Conservation (phyloP, 1,140 invertebrate species). For the Grapholita molesta region DNA sequence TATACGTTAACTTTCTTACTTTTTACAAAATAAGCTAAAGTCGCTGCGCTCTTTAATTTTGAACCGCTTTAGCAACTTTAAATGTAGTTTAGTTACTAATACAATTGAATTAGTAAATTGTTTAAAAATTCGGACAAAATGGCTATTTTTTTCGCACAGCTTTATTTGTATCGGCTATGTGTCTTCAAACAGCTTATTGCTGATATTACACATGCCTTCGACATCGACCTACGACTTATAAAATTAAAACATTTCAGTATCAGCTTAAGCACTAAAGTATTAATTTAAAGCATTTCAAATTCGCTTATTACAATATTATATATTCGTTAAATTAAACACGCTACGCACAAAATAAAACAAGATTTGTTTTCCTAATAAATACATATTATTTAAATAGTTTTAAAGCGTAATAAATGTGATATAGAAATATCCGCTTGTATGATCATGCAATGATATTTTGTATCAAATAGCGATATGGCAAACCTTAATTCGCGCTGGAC, state of each 20-base stretch:
- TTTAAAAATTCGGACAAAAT: too few relatives aligned
- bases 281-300: neutral
- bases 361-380: neutral
- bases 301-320: neutral
- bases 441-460: conserved; percentile 38
- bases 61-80: neutral
- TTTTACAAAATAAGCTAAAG: neutral
- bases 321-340: neutral
- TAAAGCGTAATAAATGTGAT: conserved; percentile 7
- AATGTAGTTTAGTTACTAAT: neutral
- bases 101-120: conserved; percentile 14
- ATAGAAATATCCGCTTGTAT: conserved; percentile 21
- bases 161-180: conserved; percentile 13
- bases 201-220: conserved; percentile 19
- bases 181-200: neutral
- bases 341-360: neutral
- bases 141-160: neutral
- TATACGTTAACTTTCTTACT: neutral
- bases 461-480: conserved; percentile 36
- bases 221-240: neutral
- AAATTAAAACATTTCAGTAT: neutral
- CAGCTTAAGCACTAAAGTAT: neutral
- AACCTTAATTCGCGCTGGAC: conserved; percentile 47
- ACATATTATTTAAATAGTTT: neutral
- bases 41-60: neutral